phyloP scores from a whole-genome alignment of 2,113 vertebrate genomes.

The Poeciliopsis turrubarensis region DNA sequence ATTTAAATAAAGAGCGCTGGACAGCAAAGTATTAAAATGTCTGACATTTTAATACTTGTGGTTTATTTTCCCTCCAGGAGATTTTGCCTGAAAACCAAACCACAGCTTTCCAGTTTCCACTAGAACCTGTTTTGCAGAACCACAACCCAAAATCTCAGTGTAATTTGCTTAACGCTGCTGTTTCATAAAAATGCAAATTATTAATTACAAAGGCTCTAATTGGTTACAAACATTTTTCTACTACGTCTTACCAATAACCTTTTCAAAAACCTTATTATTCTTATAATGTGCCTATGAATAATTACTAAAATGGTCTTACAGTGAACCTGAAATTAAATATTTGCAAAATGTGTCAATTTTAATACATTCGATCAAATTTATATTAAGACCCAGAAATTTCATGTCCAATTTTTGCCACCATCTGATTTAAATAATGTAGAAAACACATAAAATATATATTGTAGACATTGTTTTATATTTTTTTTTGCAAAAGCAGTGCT shows the following conservation, averaged over 20 bases:
- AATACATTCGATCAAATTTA: background rate
- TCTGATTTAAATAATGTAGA: background rate
- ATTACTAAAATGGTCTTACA: no score
- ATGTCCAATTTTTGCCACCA: background rate
- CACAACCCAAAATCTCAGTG: no score
- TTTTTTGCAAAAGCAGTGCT: background rate
- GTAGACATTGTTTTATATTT: background rate
- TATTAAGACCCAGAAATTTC: background rate
- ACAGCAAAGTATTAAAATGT: background rate
- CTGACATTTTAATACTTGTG: no score
- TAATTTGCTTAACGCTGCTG: background rate
- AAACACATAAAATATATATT: background rate
- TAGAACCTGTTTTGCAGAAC: background rate
- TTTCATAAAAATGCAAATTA: background rate
- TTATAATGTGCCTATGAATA: background rate
- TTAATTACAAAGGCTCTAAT: no score
- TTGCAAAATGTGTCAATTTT: no score
- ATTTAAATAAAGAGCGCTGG: background rate
- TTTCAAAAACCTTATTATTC: background rate
- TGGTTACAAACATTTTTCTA: background rate
- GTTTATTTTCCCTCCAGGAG: no score
- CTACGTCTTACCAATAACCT: background rate
- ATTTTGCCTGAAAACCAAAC: background rate
- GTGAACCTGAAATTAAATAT: background rate
- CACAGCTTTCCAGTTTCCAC: background rate